Conservation (phyloP, 2,888 invertebrate species). For the Philhelius pedissequus region DNA sequence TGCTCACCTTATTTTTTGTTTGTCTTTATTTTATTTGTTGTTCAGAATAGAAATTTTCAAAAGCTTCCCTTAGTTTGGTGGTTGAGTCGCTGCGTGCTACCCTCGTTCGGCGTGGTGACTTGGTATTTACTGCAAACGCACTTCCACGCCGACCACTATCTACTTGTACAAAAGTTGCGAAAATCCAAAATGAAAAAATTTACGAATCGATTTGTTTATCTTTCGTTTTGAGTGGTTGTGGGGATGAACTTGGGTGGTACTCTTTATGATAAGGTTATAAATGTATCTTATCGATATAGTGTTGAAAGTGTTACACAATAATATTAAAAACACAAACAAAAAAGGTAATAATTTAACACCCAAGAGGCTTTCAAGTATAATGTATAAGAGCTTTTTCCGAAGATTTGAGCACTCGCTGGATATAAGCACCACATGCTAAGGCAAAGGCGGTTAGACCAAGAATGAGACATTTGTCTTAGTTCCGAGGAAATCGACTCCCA, state of each 20-base stretch:
- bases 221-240: neutral
- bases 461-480: conserved; percentile 41
- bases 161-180: conserved; percentile 40
- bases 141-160: conserved; percentile 4
- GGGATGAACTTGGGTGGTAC: conserved; percentile 1
- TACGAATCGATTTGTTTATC: conserved; percentile 66
- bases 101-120: conserved; percentile 54
- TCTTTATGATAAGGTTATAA: conserved; percentile 33
- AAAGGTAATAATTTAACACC: conserved; percentile 22
- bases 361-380: neutral
- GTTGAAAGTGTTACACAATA: conserved; percentile 22
- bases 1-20: neutral
- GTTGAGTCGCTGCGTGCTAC: conserved; percentile 29
- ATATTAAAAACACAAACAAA: conserved; percentile 2
- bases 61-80: neutral
- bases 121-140: conserved; percentile 57
- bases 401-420: neutral
- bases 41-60: neutral
- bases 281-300: conserved; percentile 46
- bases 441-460: conserved; percentile 53
- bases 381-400: neutral
- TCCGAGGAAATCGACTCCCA: conserved; percentile 27
- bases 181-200: conserved; percentile 31
- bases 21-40: neutral
- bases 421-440: conserved; percentile 46